A percentile compares a stretch with the other conserved stretches of the same genome.
Conservation (phyloP, 2,797 vertebrate species). For the Buphagus erythrorhynchus region DNA sequence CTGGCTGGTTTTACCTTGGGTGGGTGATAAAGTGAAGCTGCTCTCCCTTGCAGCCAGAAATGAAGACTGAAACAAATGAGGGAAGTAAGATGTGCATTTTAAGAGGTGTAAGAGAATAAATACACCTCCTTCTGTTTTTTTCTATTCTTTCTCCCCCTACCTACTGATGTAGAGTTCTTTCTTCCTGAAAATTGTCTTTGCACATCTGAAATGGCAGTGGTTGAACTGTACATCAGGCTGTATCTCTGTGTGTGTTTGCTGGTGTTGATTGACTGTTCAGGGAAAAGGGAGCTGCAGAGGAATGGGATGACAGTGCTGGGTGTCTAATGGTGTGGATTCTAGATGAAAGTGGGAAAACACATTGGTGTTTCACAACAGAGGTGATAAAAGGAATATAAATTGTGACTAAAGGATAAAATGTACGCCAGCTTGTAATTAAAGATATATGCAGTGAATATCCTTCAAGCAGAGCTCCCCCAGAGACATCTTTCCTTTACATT, state of each 20-base stretch:
- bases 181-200: background rate
- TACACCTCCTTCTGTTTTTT: background rate
- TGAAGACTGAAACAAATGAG: background rate
- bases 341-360: background rate
- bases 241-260: background rate
- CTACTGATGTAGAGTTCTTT: background rate
- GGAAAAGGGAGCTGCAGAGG: background rate
- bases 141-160: background rate
- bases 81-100: background rate
- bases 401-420: background rate
- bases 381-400: slow-evolving; percentile 11
- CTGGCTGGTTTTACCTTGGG: background rate
- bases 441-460: background rate
- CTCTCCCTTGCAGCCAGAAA: background rate
- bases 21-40: slow-evolving; percentile 1
- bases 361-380: background rate
- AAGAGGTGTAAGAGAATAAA: background rate
- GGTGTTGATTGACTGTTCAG: background rate
- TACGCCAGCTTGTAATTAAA: background rate
- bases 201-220: background rate
- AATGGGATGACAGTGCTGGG: background rate
- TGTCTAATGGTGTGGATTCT: background rate
- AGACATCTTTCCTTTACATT: background rate
- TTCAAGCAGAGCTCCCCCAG: background rate
- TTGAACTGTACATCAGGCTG: background rate